Percentiles rank a stretch among this genome's conserved stretches.
Evolutionary conservation across 2,797 vertebrate species (phyloP).

Genomic region (Ambastaia sidthimunki): DNA sequence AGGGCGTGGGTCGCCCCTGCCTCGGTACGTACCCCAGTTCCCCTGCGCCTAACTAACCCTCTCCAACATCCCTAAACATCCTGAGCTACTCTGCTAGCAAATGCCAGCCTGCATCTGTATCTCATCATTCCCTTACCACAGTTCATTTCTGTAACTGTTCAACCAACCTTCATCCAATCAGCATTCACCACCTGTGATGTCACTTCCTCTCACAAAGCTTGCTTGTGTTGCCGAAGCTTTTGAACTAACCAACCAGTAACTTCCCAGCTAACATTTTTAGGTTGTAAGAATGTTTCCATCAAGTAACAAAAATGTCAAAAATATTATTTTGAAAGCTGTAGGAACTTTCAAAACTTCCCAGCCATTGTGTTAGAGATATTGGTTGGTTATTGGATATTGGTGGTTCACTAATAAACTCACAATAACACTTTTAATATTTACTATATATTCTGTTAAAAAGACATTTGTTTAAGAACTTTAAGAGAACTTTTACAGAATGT

Average conservation of each 20-base stretch:
- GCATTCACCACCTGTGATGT: conserved; percentile 24
- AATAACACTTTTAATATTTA: no score
- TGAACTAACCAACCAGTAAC: conserved; percentile 55
- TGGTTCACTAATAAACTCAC: no score
- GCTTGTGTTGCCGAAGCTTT: conserved; percentile 51
- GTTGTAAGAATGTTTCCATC: no score
- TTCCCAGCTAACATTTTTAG: no score
- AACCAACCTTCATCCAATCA: conserved; percentile 6
- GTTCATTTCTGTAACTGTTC: conserved; percentile 38
- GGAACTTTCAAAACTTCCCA: no score
- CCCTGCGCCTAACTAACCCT: not conserved
- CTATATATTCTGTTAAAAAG: no score
- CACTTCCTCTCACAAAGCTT: conserved; percentile 51
- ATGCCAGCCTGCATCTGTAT: conserved; percentile 48
- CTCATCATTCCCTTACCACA: conserved; percentile 39
- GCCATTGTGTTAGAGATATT: no score
- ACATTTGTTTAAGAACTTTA: no score
- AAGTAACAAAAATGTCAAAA: no score
- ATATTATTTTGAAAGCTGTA: no score
- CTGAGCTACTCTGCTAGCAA: conserved; percentile 52
- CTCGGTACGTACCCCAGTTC: conserved; percentile 80
- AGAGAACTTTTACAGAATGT: no score
- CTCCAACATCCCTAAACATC: not conserved
- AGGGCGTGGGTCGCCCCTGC: conserved; percentile 87
- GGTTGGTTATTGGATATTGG: no score